Evolutionary conservation across 2,797 vertebrate genomes (phyloP).

Genomic region (Apodemus agrarius): DNA sequence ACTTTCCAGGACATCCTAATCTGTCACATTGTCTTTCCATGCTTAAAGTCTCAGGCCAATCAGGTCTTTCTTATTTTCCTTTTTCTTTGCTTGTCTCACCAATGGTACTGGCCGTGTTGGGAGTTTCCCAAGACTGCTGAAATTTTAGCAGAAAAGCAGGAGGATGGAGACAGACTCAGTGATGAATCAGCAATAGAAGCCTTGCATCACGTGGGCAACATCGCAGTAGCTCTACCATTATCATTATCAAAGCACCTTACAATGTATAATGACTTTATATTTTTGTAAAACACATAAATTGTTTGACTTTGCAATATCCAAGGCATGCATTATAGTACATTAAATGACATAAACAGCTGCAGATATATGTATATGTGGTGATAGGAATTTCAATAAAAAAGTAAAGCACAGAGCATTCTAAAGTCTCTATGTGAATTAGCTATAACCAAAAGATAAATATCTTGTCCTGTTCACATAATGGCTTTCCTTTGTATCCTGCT

Average conservation of each 20-base stretch:
- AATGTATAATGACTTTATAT: not conserved
- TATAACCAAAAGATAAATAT: conserved; percentile 60
- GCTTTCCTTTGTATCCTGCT: conserved; percentile 43
- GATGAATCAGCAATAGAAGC: not conserved
- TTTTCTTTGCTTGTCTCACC: not conserved
- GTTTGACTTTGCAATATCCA: not conserved
- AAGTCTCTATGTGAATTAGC: not conserved
- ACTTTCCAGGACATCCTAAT: not conserved
- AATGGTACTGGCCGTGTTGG: not conserved
- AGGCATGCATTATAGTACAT: not conserved
- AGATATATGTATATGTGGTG: not conserved
- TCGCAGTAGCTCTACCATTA: not conserved
- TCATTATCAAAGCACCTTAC: not conserved
- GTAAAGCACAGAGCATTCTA: not conserved
- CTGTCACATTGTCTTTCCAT: not conserved
- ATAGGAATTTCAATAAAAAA: conserved; percentile 30
- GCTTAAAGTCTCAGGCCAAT: not conserved
- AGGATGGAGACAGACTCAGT: not conserved
- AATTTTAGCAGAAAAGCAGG: not conserved
- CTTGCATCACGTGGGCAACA: not conserved
- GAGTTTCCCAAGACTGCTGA: not conserved
- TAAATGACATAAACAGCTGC: not conserved
- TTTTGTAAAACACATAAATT: not conserved
- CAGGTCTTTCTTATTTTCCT: not conserved
- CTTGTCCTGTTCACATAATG: conserved; percentile 47